Evolutionary conservation across 2,888 invertebrate species (phyloP), one percentile per base, ranked within the genome.

Genomic region (Troides aeacus): DNA sequence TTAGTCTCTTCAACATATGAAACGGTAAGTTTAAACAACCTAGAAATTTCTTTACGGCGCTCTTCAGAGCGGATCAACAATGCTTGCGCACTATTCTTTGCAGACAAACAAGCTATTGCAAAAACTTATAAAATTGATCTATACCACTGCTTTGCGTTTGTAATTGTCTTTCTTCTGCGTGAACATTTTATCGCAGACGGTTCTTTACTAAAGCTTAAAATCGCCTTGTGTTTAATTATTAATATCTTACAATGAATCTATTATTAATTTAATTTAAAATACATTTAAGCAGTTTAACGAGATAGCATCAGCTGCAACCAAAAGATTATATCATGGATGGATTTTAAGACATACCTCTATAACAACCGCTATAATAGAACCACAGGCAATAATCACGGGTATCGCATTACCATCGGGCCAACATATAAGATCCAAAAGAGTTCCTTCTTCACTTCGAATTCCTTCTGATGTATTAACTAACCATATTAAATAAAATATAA

Each of bases 381-480:
- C 88, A 76, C 86, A 87, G 17, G 90, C 83, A 65, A 92, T 90
- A 64, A 92, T 85, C 68, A 90, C 91, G 18, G 92, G 92, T 68
- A 92, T 92, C 15, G 90, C 91, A 70, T 91, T 92, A 18, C 92
- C 92, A 73, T 92, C 92, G 18, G 92, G 92, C 92, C 92, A 92
- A 72, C 92, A 91, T 3, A 92, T 87, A 1, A 92, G 82, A 71
- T 92, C 92, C 66, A 92, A 73, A 62, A 92, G 77, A 8, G 88
- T 84, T 21, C 92, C 92, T 78, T 92, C 92, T 77, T 92, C 92
- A 71, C 88, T 90, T 21, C 92, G 81, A 72, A 92, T 89, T n/a
- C 80, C 80, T 79, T 92, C 92, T 10, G 92, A 91, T 21, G 90
- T 90, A 72, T 92, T 92, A 0, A 92, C 83, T 64, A 92, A 76